These are phyloP conservation scores for Palythoa heliodiscus DNA, from an alignment of 92 coral and sea anemone genomes.

Conservation along the genomic window DNA sequence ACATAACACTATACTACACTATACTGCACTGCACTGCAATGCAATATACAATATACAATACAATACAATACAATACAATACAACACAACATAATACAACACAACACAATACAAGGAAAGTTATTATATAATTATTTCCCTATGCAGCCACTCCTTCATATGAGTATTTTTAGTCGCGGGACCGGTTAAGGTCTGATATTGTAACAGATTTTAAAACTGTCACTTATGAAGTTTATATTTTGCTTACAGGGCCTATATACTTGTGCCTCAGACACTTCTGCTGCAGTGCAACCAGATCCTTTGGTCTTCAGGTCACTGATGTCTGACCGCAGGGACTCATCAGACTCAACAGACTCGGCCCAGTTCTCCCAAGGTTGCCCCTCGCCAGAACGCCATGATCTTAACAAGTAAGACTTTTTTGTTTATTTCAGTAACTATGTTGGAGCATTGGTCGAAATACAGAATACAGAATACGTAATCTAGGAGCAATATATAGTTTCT, in stretches of 20 bases:
- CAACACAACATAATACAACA: too few relatives aligned
- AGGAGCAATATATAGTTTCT: too few relatives aligned
- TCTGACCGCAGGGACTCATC: conserved; percentile 26
- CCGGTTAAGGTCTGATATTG: not conserved
- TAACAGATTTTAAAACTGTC: not conserved
- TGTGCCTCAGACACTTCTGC: conserved; percentile 18
- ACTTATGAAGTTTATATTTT: not conserved
- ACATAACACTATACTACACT: too few relatives aligned
- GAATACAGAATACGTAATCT: too few relatives aligned
- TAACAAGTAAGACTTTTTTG: conserved; percentile 1
- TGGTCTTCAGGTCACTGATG: conserved; percentile 11
- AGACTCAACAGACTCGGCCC: not conserved
- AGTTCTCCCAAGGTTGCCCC: conserved; percentile 16
- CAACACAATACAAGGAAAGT: too few relatives aligned
- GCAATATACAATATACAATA: too few relatives aligned
- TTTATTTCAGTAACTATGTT: not conserved
- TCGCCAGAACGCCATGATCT: conserved; percentile 17
- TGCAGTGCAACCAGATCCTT: conserved; percentile 5
- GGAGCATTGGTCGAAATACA: too few relatives aligned
- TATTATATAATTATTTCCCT: too few relatives aligned
- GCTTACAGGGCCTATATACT: conserved; percentile 17
- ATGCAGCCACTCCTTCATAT: too few relatives aligned
- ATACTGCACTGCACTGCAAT: too few relatives aligned
- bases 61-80: too few relatives aligned
- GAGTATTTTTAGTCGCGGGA: too few relatives aligned